Evolutionary conservation across 2,797 vertebrate genomes (phyloP).

Genomic region (Coracias cyanogaster): DNA sequence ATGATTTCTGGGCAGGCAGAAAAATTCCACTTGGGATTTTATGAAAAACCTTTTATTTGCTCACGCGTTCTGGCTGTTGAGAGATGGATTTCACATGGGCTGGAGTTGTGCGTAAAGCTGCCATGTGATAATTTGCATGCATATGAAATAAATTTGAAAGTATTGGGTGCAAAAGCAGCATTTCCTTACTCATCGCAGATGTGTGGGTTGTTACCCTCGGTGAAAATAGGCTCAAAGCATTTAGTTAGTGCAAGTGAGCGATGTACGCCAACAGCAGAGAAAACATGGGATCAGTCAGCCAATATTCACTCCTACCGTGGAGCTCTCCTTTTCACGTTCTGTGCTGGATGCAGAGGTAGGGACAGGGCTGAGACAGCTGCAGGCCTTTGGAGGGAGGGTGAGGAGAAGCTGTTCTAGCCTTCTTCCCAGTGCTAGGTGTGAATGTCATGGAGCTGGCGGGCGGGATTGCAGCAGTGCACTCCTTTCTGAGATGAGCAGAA

Average conservation of each 20-base stretch:
- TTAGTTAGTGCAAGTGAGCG: conserved; percentile 1
- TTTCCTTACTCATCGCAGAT: background rate
- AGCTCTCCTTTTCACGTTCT: fast-evolving
- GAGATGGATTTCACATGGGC: background rate
- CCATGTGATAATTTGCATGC: background rate
- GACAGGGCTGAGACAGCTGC: background rate
- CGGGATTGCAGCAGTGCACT: background rate
- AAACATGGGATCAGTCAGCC: background rate
- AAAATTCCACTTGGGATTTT: background rate
- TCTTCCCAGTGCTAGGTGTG: background rate
- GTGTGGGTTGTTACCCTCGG: background rate
- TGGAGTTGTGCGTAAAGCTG: background rate
- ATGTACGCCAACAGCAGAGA: background rate
- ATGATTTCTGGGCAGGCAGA: background rate
- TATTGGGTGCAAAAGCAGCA: background rate
- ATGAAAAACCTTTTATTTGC: background rate
- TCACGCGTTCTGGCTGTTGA: fast-evolving
- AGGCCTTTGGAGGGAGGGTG: background rate
- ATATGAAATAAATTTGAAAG: background rate
- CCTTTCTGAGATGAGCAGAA: background rate
- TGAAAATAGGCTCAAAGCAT: conserved; percentile 28
- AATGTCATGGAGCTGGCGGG: fast-evolving
- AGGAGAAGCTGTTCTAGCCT: background rate
- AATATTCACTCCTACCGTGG: background rate
- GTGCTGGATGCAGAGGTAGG: background rate